Conservation (phyloP, 1,140 invertebrate species). For the Melipona quadrifasciata region DNA sequence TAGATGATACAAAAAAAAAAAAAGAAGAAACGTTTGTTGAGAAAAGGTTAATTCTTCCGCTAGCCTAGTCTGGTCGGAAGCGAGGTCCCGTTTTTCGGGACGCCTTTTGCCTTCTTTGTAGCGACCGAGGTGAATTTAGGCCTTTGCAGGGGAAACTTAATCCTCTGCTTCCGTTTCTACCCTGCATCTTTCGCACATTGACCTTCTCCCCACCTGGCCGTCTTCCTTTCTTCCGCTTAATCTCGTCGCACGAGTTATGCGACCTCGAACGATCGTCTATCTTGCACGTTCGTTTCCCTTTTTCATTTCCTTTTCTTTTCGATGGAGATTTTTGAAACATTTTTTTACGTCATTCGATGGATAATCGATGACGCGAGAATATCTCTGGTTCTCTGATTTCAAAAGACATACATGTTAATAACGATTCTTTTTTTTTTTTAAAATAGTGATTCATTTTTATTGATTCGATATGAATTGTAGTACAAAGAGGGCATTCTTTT, state of each 20-base stretch:
- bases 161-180: conserved; percentile 9
- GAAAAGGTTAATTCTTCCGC: neutral
- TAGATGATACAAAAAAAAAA: too few species aligned
- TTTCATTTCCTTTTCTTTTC: too few species aligned
- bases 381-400: too few species aligned
- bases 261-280: neutral
- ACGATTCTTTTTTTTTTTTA: too few species aligned
- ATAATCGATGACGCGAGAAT: neutral
- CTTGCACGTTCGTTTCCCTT: neutral
- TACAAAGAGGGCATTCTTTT: too few species aligned
- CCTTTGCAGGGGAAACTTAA: conserved; percentile 31
- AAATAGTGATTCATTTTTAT: too few species aligned
- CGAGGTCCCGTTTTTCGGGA: neutral
- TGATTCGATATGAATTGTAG: too few species aligned
- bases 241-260: neutral
- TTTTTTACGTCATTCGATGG: neutral
- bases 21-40: too few species aligned
- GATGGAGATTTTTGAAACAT: too few species aligned
- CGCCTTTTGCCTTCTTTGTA: conserved; percentile 35
- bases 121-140: conserved; percentile 30
- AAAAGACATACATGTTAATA: too few species aligned
- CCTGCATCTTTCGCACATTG: neutral
- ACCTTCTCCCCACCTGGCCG: neutral
- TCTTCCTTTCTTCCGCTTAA: neutral
- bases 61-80: neutral